phyloP scores from a whole-genome alignment of 2,113 vertebrate species.

The Eudyptes chrysolophus region DNA sequence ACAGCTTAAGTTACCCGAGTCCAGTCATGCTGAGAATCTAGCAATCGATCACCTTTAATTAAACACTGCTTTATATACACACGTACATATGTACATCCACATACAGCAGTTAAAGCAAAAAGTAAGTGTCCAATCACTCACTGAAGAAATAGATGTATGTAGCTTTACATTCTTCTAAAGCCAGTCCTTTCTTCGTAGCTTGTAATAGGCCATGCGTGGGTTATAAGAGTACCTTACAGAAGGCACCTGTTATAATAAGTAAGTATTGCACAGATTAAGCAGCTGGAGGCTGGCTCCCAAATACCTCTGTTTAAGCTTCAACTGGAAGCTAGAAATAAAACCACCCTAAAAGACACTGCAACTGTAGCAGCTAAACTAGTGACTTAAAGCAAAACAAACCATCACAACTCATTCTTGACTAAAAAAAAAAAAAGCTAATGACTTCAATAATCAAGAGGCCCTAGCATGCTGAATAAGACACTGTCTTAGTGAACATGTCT shows the following conservation, averaged over 20 bases:
- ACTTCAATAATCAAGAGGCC: background rate
- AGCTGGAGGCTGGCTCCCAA: conserved; percentile 45
- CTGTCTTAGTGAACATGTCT: background rate
- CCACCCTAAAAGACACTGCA: background rate
- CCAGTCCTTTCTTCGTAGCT: background rate
- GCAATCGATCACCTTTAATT: conserved; percentile 70
- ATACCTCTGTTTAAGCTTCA: background rate
- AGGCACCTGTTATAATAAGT: background rate
- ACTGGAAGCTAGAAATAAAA: conserved; percentile 7
- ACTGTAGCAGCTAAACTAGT: background rate
- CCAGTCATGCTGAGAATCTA: background rate
- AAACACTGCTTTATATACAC: conserved; percentile 51
- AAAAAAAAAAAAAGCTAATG: background rate
- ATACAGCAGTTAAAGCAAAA: conserved; percentile 45
- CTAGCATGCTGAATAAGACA: conserved; percentile 17
- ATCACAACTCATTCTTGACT: background rate
- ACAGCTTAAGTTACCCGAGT: background rate
- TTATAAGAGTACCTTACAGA: conserved; percentile 9
- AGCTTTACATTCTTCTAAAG: background rate
- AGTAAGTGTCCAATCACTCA: background rate
- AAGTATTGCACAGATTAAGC: conserved; percentile 42
- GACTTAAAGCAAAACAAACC: conserved; percentile 10
- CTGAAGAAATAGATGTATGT: background rate
- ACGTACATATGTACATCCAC: conserved; percentile 40
- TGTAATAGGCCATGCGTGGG: background rate